Evolutionary conservation across 2,888 invertebrate genomes (phyloP).

Genomic region (Caenorhabditis sp.): DNA sequence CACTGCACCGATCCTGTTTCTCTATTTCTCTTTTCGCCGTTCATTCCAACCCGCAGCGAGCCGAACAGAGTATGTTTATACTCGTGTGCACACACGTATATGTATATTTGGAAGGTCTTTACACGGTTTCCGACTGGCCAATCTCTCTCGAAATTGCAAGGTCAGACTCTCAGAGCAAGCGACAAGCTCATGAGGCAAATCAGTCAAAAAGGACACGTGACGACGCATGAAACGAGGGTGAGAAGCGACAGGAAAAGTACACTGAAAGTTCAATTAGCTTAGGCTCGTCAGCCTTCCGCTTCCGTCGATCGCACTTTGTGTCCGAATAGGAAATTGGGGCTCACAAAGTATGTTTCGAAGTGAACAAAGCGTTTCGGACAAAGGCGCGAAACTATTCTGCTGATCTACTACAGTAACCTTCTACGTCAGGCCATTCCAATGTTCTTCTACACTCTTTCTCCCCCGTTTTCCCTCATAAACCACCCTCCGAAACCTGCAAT

Average conservation of each 20-base stretch:
- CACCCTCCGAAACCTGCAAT: constrained; percentile 19
- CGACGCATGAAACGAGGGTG: constrained; percentile 3
- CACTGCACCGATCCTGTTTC: constrained; percentile 28
- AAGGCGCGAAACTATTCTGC: too few relatives aligned
- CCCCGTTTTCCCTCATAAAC: constrained; percentile 1
- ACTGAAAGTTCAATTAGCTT: constrained; percentile 48
- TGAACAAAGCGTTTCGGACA: not conserved
- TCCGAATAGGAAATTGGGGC: constrained; percentile 26
- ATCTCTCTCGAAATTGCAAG: not conserved
- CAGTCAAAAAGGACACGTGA: not conserved
- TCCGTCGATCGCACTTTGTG: constrained; percentile 22
- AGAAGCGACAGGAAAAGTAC: constrained; percentile 22
- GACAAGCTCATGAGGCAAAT: not conserved
- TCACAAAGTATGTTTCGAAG: constrained; percentile 1
- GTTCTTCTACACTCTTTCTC: not conserved
- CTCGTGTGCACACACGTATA: constrained; percentile 10
- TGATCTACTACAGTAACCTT: constrained; percentile 5
- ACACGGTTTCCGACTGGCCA: constrained; percentile 12
- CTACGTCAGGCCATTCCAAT: not conserved
- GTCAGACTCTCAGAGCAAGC: not conserved
- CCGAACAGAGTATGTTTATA: constrained; percentile 6
- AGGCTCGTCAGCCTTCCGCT: constrained; percentile 13
- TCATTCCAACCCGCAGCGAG: not conserved
- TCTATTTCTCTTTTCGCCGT: constrained; percentile 27
- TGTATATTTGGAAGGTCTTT: constrained; percentile 8